Evolutionary conservation across 2,113 vertebrate genomes (phyloP), one percentile per base, ranked within the genome.

Genomic region (Physeter macrocephalus): DNA sequence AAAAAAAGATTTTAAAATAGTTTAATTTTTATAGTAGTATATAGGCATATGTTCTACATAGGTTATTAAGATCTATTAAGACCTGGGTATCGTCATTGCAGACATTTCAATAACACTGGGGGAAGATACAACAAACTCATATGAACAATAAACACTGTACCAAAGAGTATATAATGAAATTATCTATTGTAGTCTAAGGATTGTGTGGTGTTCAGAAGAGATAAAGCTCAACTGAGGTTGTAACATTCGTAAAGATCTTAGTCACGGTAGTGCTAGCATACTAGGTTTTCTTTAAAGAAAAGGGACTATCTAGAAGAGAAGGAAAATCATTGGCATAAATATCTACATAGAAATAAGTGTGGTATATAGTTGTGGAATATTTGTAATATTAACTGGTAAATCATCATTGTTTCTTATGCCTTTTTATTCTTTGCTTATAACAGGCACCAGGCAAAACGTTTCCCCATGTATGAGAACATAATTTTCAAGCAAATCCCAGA

Each of bases 401-500:
- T 29, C 20, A 2, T 36, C 41, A 6, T 8, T 14, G 41, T 74
- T 43, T 62, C 11, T 8, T 74, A 6, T 13, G 43, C 31, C 18
- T 61, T 77, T 83, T 80, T 36, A 57, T 80, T 77, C 54, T 66
- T 71, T 49, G 54, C 71, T 78, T 84, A 6, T 10, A 66, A 13
- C 5, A 66, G 29, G 52, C 67, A 61, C 54, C 31, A 49, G 17
- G 77, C 61, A 83, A 64, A 75, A 34, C 46, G 23, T 82, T 74
- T 61, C 15, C 61, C 87, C 46, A 31, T 67, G 71, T 67, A 86
- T 29, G 41, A 93, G 78, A 86, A 87, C 27, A 54, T 57, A 43
- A 89, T 86, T 94, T 96, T 92, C 46, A 85, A 93, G 92, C 77
- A 86, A 96, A 88, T 91, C 90, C 82, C 94, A 96, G 96, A 93